Evolutionary conservation across 2,113 vertebrate genomes (phyloP).

Genomic region (Malurus melanocephalus): DNA sequence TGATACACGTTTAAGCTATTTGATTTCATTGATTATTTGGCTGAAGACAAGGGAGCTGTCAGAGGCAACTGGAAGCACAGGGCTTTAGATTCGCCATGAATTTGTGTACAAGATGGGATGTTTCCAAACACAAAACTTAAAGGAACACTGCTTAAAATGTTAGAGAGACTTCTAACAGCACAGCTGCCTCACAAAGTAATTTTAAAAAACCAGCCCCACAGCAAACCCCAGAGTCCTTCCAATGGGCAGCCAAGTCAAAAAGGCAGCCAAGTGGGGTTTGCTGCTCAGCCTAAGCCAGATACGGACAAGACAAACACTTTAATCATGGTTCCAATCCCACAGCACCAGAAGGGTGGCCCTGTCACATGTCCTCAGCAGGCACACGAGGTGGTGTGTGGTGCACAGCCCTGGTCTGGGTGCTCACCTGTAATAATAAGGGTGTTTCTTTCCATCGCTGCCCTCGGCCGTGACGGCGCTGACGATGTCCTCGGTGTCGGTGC

Average conservation of each 20-base stretch:
- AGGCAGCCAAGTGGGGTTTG: background rate
- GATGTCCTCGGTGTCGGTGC: conserved; percentile 91
- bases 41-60: background rate
- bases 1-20: background rate
- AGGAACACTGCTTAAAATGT: background rate
- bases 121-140: background rate
- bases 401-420: background rate
- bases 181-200: background rate
- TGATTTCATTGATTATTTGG: background rate
- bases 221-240: background rate
- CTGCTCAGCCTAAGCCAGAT: background rate
- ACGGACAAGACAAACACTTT: background rate
- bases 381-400: background rate
- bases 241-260: background rate
- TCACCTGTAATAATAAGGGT: conserved; percentile 96
- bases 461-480: conserved; percentile 90
- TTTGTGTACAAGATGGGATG: rapidly evolving
- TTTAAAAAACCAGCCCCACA: background rate
- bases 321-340: background rate
- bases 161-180: background rate
- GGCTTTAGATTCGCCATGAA: background rate
- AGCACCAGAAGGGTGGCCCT: background rate
- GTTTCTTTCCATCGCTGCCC: conserved; percentile 88
- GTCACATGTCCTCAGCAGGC: background rate
- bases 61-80: background rate